phyloP scores from a whole-genome alignment of 2,888 invertebrate species.

The Pedicia rivosa region DNA sequence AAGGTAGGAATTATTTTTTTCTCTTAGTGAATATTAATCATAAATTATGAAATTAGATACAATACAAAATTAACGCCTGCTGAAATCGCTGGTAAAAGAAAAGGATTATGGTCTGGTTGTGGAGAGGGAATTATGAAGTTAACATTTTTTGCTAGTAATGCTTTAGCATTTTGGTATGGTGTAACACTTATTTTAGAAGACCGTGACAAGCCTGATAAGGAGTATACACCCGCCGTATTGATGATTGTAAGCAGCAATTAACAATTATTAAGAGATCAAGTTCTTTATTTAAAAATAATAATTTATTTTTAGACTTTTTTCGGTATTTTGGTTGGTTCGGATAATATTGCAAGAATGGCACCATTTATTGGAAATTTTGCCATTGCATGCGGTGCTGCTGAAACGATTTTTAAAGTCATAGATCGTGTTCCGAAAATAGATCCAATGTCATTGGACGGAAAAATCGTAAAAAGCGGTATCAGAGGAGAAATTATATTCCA shows the following conservation, averaged over 20 bases:
- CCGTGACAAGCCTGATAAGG: conserved; percentile 37
- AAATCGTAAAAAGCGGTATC: conserved; percentile 35
- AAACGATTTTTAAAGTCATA: conserved; percentile 56
- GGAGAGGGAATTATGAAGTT: conserved; percentile 58
- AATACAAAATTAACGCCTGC: conserved; percentile 41
- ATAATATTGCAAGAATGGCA: conserved; percentile 57
- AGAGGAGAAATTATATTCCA: conserved; percentile 52
- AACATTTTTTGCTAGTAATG: conserved; percentile 57
- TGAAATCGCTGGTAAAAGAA: conserved; percentile 42
- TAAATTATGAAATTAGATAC: conserved; percentile 20
- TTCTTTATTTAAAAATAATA: background rate
- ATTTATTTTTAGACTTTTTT: conserved; percentile 36
- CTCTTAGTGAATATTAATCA: background rate
- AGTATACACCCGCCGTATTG: conserved; percentile 53
- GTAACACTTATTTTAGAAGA: conserved; percentile 53
- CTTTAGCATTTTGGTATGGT: conserved; percentile 70
- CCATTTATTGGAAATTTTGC: conserved; percentile 63
- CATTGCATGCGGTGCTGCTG: conserved; percentile 56
- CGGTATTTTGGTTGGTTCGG: conserved; percentile 61
- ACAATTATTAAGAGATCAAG: background rate
- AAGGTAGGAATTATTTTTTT: conserved; percentile 24
- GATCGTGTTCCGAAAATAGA: conserved; percentile 58
- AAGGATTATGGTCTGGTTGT: conserved; percentile 50
- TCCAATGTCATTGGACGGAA: conserved; percentile 48
- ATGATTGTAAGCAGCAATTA: conserved; percentile 44